Percentiles rank a stretch among this genome's conserved stretches.
Evolutionary conservation across 2,888 invertebrate species (phyloP).

Genomic region (Drosophila flavopinicola): DNA sequence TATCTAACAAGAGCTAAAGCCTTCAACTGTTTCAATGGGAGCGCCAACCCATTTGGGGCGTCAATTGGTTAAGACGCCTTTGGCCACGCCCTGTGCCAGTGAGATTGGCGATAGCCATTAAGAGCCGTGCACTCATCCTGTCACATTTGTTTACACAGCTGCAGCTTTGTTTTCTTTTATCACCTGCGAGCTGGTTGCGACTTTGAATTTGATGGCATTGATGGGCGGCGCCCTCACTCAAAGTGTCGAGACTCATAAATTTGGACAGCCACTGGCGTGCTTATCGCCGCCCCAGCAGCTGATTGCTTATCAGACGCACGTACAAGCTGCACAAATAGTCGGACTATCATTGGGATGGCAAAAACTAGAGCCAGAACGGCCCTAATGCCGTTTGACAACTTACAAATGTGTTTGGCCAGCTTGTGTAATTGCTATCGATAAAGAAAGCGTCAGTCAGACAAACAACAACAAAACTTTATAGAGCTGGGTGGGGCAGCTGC

Average conservation of each 20-base stretch:
- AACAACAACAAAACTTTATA: neutral
- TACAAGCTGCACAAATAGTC: slow-evolving; percentile 6
- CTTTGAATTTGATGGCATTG: slow-evolving; percentile 47
- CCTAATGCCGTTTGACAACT: slow-evolving; percentile 68
- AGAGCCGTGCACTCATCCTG: slow-evolving; percentile 43
- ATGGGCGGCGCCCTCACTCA: slow-evolving; percentile 38
- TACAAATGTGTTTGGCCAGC: slow-evolving; percentile 61
- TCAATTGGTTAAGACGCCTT: slow-evolving; percentile 24
- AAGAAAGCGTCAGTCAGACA: slow-evolving; percentile 21
- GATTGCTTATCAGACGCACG: slow-evolving; percentile 44
- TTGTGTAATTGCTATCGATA: slow-evolving; percentile 60
- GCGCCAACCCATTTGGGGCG: slow-evolving; percentile 6
- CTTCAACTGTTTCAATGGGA: slow-evolving; percentile 2
- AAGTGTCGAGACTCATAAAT: slow-evolving; percentile 62
- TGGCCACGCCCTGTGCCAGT: slow-evolving; percentile 24
- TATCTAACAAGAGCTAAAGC: too few species aligned
- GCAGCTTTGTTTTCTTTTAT: slow-evolving; percentile 38
- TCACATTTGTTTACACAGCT: slow-evolving; percentile 49
- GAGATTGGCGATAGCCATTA: slow-evolving; percentile 56
- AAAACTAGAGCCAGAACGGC: slow-evolving; percentile 45
- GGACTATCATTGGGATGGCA: slow-evolving; percentile 5
- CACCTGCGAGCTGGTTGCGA: slow-evolving; percentile 47
- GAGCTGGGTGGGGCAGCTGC: too few species aligned
- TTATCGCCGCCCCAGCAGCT: slow-evolving; percentile 27
- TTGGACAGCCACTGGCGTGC: slow-evolving; percentile 35